Evolutionary conservation across 2,113 vertebrate species (phyloP).

Genomic region (Procavia capensis): DNA sequence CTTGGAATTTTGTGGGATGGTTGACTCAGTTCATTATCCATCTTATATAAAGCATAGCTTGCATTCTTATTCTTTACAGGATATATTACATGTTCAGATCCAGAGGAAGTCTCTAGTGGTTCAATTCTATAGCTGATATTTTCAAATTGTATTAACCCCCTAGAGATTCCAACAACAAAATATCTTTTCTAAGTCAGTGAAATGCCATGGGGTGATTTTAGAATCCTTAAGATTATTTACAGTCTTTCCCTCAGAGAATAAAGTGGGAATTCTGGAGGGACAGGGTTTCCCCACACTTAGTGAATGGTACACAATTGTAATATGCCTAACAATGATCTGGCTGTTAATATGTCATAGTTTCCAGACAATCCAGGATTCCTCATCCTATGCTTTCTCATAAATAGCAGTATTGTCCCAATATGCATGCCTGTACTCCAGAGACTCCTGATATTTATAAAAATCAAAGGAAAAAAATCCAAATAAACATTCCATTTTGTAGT

Average conservation of each 20-base stretch:
- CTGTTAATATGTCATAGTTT: neutral
- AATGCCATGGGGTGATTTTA: neutral
- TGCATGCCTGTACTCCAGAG: neutral
- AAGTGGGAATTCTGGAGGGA: neutral
- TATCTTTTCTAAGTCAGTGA: neutral
- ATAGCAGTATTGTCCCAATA: neutral
- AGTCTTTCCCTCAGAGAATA: neutral
- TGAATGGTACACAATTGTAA: neutral
- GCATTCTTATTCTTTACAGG: neutral
- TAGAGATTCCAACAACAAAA: neutral
- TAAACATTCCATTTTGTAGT: neutral
- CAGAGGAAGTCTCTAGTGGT: neutral
- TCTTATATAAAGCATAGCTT: neutral
- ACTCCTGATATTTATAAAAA: neutral
- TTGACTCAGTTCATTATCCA: neutral
- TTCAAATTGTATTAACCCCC: neutral
- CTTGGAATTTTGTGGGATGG: neutral
- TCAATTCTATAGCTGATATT: neutral
- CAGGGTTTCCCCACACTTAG: neutral
- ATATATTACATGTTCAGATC: neutral
- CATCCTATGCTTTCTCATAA: neutral
- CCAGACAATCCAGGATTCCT: neutral
- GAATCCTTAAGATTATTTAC: neutral
- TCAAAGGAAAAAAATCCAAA: neutral
- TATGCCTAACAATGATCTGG: neutral